Evolutionary conservation across 1,140 invertebrate species (phyloP), one percentile per base, ranked within the genome.

Genomic region (Campodea augens): DNA sequence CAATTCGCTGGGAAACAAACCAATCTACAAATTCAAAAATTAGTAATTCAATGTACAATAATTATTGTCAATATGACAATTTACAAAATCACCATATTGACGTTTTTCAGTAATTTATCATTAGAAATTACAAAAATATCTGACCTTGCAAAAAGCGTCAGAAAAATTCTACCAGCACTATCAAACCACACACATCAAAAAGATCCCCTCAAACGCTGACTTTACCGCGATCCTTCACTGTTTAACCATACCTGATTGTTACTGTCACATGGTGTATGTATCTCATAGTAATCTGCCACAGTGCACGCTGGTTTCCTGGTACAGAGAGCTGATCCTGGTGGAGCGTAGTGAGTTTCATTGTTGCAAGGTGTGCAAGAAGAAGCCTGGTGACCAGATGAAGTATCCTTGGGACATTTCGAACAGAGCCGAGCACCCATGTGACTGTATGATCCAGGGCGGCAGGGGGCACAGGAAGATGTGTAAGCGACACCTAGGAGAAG

Each of bases 381-480:
- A 10, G 70, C 57, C 7, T 69, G 70, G 21, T 54, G 52, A 13
- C 46, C 36, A 12, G 69, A 66, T 48, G 59, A 70, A 3, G 58
- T 63, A 48, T 71, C 63, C 37, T 57, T 53, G 1, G 56, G 54
- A 55, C 74, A 77, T 4, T 57, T 54, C 4, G 54, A 50, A 52
- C 74, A 77, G 19, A 55, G 53, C 1, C 59, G 53, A 3, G 69
- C 55, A 3, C 66, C 67, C 23, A 49, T 51, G 19, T 53, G 55
- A 44, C 64, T 68, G 55, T 61, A 73, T 4, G 65, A 73, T 7
- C 75, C 75, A 15, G 62, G 56, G 19, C 59, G 60, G 55, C 74
- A 77, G 25, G 64, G 62, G 12, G 62, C 62, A 54, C 75, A 77
- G 45, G 66, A 62, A 0, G 72, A 72, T 13, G 72, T 68, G 51